Base-by-base conservation (phyloP, 92 coral and sea anemone species). In the Virgularia gustaviana region DNA sequence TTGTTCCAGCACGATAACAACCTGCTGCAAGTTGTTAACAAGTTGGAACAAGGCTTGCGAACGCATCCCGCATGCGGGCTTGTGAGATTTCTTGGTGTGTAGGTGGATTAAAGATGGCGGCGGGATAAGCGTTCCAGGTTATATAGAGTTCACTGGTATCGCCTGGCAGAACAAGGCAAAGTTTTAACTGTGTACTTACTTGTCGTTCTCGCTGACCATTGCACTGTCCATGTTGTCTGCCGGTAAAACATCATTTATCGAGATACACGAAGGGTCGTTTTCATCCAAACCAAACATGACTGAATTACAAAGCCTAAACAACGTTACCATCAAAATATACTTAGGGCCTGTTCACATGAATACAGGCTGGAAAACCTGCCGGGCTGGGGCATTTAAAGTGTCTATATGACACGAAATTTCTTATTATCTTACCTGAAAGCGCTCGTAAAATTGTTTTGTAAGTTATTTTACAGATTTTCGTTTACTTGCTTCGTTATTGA, bases 231-330 rank as follows among this genome's bases (percentile, higher is more conserved):
- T 34, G 31, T 67, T 61, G 36, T 85, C 87, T 2, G n/a, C n/a
- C n/a, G 36, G 55, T 16, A 43, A 41, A 45, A 92, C 52, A 24
- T 89, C 92, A 34, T 84, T 79, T 39, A 77, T 77, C 3, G 81
- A 65, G 30, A 92, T 27, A 15, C 80, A 86, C 30, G 88, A 88
- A 7, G 65, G 43, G 35, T 77, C 74, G 32, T 89, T 84, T 24
- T 85, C 87, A 4, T 83, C 87, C 61, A 86, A 68, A 18, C 91
- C 98, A 74, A 92, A 91, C 80, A 92, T 38, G 6, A 86, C 77
- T 0, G 85, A 77, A 77, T 89, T 92, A 54, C 98, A 92, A 73
- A 92, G 56, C 49, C 98, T 92, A 24, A 28, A 22, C 2, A 58
- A 24, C 57, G 51, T 0, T 42, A 18, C 39, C 18, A 22, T 38